phyloP scores from a whole-genome alignment of 2,888 invertebrate species.

The Glomeris marginata region DNA sequence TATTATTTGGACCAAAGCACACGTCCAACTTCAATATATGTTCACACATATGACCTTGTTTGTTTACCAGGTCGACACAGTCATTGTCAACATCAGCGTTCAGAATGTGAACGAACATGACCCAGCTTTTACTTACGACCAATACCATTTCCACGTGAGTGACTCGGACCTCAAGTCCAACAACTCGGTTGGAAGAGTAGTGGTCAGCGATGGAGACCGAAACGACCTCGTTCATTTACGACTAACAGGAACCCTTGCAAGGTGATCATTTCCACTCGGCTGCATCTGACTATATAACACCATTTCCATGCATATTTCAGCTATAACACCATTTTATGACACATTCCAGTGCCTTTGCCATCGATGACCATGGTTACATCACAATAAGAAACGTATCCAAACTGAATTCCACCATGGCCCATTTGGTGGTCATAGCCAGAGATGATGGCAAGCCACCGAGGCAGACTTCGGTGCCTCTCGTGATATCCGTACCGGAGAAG shows the following conservation, averaged over 20 bases:
- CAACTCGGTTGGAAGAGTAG: conserved; percentile 45
- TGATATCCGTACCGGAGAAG: conserved; percentile 35
- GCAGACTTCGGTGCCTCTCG: conserved; percentile 38
- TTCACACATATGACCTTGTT: background rate
- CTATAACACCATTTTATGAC: background rate
- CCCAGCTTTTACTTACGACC: conserved; percentile 70
- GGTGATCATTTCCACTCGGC: conserved; percentile 28
- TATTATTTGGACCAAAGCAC: background rate
- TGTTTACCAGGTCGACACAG: conserved; percentile 56
- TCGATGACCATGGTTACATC: conserved; percentile 51
- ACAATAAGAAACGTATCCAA: conserved; percentile 23
- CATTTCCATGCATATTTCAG: background rate
- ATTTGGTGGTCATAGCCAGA: conserved; percentile 63
- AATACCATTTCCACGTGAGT: conserved; percentile 57
- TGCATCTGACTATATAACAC: conserved; percentile 11
- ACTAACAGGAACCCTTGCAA: conserved; percentile 52
- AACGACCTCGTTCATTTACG: conserved; percentile 57
- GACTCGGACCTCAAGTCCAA: conserved; percentile 19
- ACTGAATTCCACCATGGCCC: conserved; percentile 43
- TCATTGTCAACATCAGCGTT: conserved; percentile 62
- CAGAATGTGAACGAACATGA: conserved; percentile 86
- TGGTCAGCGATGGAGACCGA: conserved; percentile 75
- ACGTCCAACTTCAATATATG: background rate
- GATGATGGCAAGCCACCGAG: conserved; percentile 73
- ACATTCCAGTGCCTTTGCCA: conserved; percentile 42